Conservation (phyloP, 2,113 vertebrate species). For the Andinoacara biseriatus region DNA sequence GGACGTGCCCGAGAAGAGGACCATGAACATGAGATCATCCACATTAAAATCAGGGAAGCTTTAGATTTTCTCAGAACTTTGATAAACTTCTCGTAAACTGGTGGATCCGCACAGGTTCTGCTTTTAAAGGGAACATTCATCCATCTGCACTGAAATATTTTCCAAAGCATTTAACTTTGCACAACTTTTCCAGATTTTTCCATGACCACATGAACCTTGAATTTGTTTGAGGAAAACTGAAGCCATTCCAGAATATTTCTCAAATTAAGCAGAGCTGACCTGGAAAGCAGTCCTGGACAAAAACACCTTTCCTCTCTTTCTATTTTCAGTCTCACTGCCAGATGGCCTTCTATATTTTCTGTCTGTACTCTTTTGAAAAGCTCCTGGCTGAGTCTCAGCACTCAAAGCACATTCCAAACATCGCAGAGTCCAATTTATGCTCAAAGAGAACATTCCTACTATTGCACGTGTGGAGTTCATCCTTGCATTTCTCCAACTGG, state of each 20-base stretch:
- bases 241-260: background rate
- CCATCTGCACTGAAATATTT: background rate
- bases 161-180: background rate
- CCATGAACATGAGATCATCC: background rate
- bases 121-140: background rate
- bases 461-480: conserved; percentile 51
- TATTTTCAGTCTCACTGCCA: conserved; percentile 33
- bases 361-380: conserved; percentile 22
- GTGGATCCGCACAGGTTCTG: background rate
- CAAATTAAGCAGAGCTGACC: background rate
- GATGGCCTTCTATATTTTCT: conserved; percentile 24
- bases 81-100: background rate
- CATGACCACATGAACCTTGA: background rate
- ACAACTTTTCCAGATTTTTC: background rate
- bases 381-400: conserved; percentile 15
- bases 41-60: background rate
- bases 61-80: background rate
- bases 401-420: conserved; percentile 48
- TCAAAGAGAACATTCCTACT: conserved; percentile 39
- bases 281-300: background rate
- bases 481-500: conserved; percentile 63
- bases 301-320: conserved; percentile 6
- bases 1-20: background rate
- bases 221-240: background rate
- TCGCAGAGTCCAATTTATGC: conserved; percentile 34